Base-by-base conservation (phyloP, 2,888 invertebrate species). In the Cephus runcator region DNA sequence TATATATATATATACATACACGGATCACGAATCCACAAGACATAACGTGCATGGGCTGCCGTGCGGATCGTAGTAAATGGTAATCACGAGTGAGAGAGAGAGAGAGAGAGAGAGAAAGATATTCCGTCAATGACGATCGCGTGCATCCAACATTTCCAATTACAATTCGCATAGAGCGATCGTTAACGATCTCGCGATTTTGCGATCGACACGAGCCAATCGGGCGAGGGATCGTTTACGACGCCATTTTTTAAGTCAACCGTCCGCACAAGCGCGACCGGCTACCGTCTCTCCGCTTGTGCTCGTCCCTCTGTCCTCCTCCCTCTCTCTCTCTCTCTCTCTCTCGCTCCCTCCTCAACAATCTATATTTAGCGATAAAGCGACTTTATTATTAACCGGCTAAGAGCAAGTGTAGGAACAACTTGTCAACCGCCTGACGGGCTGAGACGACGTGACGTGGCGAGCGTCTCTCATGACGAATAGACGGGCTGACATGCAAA, bases 401-500 rank as follows among this genome's bases (percentile, higher is more conserved):
- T 69, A 69, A 69, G 69, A 69, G 69, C 69, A 69, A 34, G 68
- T 73, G 69, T 31, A 73, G 68, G 15, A 75, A 77, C 75, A 75
- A 75, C 74, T 79, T 77, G 80, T 68, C 79, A 69, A 77, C 69
- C 30, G 69, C 12, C 0, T 69, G 69, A 69, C 69, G 69, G 69
- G 69, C 15, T 11, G 69, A 69, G 69, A 33, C 69, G 69, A 30
- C 0, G 31, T 69, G 69, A 69, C 56, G 73, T 69, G 69, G 80
- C 75, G 68, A 79, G 77, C 73, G 69, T 80, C 80, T 80, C 79
- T 77, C 75, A 75, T 77, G 77, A 79, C 75, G 80, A 77, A 80
- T 80, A 74, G 80, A 80, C 80, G 73, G 79, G 30, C 69, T 69
- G 69, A 69, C 69, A 69, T 33, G 30, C 33, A 69, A 69, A 69